Conservation (phyloP, 2,113 vertebrate genomes). For the Pogona vitticeps region DNA sequence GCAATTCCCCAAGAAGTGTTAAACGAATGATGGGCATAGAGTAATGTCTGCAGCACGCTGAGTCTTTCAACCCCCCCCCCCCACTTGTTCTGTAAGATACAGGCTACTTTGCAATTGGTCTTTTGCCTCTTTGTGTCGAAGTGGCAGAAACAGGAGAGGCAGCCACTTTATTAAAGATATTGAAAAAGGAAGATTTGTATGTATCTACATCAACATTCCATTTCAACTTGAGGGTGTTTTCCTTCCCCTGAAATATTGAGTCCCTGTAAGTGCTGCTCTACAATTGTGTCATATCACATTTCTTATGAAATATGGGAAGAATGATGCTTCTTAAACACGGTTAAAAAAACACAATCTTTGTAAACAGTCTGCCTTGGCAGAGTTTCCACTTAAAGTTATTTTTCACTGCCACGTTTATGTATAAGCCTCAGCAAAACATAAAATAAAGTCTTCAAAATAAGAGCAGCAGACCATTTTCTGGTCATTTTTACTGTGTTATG, state of each 20-base stretch:
- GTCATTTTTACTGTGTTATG: conserved; percentile 41
- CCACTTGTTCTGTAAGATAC: neutral
- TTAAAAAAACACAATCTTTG: neutral
- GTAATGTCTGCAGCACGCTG: too few relatives aligned
- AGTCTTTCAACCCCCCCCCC: neutral
- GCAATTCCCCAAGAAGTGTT: neutral
- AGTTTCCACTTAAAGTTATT: conserved; percentile 37
- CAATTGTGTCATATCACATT: conserved; percentile 32
- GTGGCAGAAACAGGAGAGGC: neutral
- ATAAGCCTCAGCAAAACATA: conserved; percentile 57
- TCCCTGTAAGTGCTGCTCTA: conserved; percentile 21
- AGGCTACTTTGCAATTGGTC: neutral
- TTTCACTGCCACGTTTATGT: conserved; percentile 56
- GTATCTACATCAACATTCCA: conserved; percentile 6
- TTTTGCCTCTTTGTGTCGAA: neutral
- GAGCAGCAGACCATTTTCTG: conserved; percentile 61
- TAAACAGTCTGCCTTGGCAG: conserved; percentile 50
- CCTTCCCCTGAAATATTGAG: conserved; percentile 18
- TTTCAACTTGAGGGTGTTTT: neutral
- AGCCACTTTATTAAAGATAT: neutral
- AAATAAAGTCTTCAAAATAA: conserved; percentile 61
- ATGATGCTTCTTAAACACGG: conserved; percentile 41
- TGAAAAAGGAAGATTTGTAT: neutral
- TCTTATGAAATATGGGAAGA: conserved; percentile 43
- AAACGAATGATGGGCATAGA: neutral